Evolutionary conservation across 2,888 invertebrate genomes (phyloP), one percentile per base, ranked within the genome.

Genomic region (Drosophila subquinaria): DNA sequence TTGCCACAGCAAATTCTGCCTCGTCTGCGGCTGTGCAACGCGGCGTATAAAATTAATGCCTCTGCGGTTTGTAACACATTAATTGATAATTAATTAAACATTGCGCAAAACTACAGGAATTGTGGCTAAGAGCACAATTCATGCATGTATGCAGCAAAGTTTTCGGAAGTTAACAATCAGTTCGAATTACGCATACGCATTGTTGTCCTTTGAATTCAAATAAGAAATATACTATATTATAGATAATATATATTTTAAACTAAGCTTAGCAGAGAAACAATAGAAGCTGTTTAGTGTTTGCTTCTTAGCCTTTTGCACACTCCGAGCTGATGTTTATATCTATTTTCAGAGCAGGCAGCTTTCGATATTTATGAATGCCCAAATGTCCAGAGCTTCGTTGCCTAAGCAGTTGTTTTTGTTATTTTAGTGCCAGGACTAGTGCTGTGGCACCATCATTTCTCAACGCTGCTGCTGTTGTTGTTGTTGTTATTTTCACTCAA

Each of bases 61-160:
- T 47, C 67, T 89, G 84, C 82, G 84, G 89, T 74, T 79, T 89
- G 81, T 77, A 81, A 74, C 87, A 76, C 82, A 84, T 89, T 89
- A 84, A 84, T 89, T 84, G 88, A 87, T 84, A 87, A 89, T 84
- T 84, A 86, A 84, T 84, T 84, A 89, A 89, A 84, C 79, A 87
- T 79, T 87, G 84, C 82, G 69, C 81, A 81, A 86, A 88, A 79
- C 73, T 68, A 73, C 68, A 73, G 57, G 63, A 55, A 60, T 47
- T 69, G 72, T 40, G 79, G 79, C 89, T 66, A 79, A 65, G 59
- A 76, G 73, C 67, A 73, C 73, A 76, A 60, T 80, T 66, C 30
- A 33, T 33, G 15, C 42, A 62, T 43, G 62, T 51, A 65, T 52
- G 65, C 62, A 27, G 30, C 53, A 43, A 20, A 43, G 30, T 11